Base-by-base conservation (phyloP, 2,888 invertebrate genomes). In the Ophion obscuratus region DNA sequence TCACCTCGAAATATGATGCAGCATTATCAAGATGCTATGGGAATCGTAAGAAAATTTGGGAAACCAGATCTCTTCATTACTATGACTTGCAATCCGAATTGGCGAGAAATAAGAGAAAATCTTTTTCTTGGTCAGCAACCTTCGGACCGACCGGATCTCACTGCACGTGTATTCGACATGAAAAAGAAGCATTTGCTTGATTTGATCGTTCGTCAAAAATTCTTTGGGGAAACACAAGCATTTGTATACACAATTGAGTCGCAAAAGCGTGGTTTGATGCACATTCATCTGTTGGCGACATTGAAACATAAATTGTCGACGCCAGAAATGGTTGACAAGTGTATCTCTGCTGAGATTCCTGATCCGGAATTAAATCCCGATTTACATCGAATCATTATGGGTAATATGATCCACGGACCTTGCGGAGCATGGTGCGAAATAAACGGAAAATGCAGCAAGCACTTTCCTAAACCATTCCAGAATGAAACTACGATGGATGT, bases 381-480 rank as follows among this genome's bases (percentile, higher is more conserved):
- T 53, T 53, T 94, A 31, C 87, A 90, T 87, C 87, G 90, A 4
- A 89, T 93, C 47, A 90, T 94, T 5, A 89, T 76, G 44, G 88
- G 88, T 77, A 87, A 90, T 80, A 93, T 94, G 92, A 90, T 93
- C 80, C 92, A 94, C 89, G 92, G 92, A 77, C 91, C 93, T 80
- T 93, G 92, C 87, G 91, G 92, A 11, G 78, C 83, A 73, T 89
- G 89, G 88, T 89, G 87, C 75, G 71, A 78, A 31, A 73, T 89
- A 24, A 61, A 88, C 74, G 88, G 87, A 20, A 89, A 90, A 87
- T 91, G 90, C 64, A 84, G 88, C 3, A 92, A 92, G 86, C 82
- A 88, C 66, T 92, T 88, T 84, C 91, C 92, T 10, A 92, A 91
- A 88, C 6, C 76, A 73, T 91, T 90, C 74, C 66, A 71, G n/a